Conservation (phyloP, 2,797 vertebrate species). For the Rhinella marina region DNA sequence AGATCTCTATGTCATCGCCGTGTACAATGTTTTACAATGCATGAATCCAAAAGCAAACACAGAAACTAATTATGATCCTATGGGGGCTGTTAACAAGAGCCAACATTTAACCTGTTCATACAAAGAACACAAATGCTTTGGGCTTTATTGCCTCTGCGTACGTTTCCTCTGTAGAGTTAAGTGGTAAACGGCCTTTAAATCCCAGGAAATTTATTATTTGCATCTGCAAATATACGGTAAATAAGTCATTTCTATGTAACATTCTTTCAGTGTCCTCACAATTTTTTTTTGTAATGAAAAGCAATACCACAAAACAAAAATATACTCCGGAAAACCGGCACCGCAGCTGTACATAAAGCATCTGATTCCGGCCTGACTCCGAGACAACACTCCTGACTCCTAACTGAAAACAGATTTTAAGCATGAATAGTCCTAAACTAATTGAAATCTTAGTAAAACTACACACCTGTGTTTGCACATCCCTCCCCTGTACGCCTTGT, state of each 20-base stretch:
- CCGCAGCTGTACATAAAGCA: conserved; percentile 65
- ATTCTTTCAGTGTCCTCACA: conserved; percentile 50
- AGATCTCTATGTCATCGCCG: conserved; percentile 46
- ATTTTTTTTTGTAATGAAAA: conserved; percentile 51
- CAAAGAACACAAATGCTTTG: conserved; percentile 34
- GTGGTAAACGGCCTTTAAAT: conserved; percentile 9
- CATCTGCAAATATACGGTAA: conserved; percentile 29
- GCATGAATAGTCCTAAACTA: conserved; percentile 65
- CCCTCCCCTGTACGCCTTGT: conserved; percentile 62
- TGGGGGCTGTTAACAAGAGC: conserved; percentile 37
- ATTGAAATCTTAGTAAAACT: conserved; percentile 66
- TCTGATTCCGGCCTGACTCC: conserved; percentile 22
- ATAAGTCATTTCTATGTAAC: conserved; percentile 49
- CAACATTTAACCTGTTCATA: conserved; percentile 53
- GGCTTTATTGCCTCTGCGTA: conserved; percentile 33
- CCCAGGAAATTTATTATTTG: conserved; percentile 30
- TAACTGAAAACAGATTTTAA: conserved; percentile 68
- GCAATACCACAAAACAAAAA: conserved; percentile 46
- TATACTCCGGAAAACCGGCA: not conserved
- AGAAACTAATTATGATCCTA: conserved; percentile 55
- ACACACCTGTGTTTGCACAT: conserved; percentile 68
- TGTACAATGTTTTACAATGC: conserved; percentile 54
- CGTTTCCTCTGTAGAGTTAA: conserved; percentile 44
- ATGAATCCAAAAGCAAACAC: conserved; percentile 55
- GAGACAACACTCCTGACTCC: conserved; percentile 58